These are phyloP conservation scores for Egretta garzetta DNA, from an alignment of 2,113 vertebrate species.

Conservation along the genomic window DNA sequence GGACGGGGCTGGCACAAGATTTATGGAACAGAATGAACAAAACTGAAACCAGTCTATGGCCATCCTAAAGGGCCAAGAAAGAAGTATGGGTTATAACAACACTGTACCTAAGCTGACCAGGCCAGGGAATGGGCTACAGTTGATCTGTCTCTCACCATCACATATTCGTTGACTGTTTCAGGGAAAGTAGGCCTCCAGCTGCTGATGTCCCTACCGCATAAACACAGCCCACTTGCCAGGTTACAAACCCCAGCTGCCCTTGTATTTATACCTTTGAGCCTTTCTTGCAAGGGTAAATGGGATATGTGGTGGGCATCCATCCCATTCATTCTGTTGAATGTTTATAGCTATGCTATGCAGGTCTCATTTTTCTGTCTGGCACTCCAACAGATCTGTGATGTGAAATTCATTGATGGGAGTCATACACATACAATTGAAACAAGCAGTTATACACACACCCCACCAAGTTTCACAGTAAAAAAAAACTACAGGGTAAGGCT, in stretches of 20 bases:
- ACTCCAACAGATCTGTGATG: neutral
- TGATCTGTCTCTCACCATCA: neutral
- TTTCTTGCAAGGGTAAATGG: neutral
- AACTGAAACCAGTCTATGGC: neutral
- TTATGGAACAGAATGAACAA: neutral
- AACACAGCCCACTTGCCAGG: neutral
- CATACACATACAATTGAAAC: neutral
- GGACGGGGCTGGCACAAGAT: neutral
- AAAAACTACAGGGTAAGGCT: too few species aligned
- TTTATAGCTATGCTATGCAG: neutral
- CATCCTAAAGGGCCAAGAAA: neutral
- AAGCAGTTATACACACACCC: neutral
- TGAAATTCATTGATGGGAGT: neutral
- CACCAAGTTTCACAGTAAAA: neutral
- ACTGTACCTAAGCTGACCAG: neutral
- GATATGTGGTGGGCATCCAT: neutral
- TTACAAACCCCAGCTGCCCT: neutral
- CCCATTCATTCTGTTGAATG: neutral
- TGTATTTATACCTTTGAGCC: neutral
- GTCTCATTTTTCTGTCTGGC: neutral
- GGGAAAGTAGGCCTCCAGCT: neutral
- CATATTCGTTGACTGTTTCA: neutral
- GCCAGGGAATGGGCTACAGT: neutral
- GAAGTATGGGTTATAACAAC: neutral
- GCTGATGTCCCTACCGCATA: neutral